Base-by-base conservation (phyloP, 2,113 vertebrate species). In the Tachuris rubrigastra region DNA sequence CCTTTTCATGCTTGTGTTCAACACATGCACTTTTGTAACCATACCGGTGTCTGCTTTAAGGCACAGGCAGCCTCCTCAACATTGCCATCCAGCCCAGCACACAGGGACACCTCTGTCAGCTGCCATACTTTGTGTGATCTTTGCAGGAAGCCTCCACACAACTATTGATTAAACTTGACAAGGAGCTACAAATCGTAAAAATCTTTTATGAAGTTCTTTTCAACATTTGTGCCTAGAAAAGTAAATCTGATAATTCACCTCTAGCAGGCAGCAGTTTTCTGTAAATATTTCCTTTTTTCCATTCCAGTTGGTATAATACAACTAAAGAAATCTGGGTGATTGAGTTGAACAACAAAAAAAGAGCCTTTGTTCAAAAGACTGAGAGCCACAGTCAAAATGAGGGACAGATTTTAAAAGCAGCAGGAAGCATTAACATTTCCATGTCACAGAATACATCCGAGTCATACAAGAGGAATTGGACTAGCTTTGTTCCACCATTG, bases 321-420 rank as follows among this genome's bases (percentile, higher is more conserved):
- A 81, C 65, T 65, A 67, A 80, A 78, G 74, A 90, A 68, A 83
- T n/a, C 30, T 23, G 49, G 58, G 12, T 66, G 68, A 86, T 33
- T 35, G 20, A 6, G 6, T 21, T 62, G 58, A 62, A 75, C 47
- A 86, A n/a, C n/a, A 62, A 49, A 31, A 86, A 59, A 47, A 12
- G 24, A 90, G 28, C 60, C 72, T 94, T 91, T 95, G 60, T 90
- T 93, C 62, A 77, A 44, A 95, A 77, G 66, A 81, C 47, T 78
- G 73, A 96, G 91, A 87, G 16, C n/a, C 42, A 20, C 73, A 65
- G 58, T 62, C 68, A 94, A 85, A 96, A 87, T 2, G 7, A 94
- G 46, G n/a, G 27, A 71, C 55, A 60, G 62, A 79, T 72, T 82
- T 89, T 73, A 77, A 92, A 81, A 76, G 55, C 86, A 85, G 92